A percentile compares a stretch with the other conserved stretches of the same genome.
These are phyloP conservation scores for Paedocypris sp. DNA, from an alignment of 2,113 vertebrate genomes.

Conservation along the genomic window DNA sequence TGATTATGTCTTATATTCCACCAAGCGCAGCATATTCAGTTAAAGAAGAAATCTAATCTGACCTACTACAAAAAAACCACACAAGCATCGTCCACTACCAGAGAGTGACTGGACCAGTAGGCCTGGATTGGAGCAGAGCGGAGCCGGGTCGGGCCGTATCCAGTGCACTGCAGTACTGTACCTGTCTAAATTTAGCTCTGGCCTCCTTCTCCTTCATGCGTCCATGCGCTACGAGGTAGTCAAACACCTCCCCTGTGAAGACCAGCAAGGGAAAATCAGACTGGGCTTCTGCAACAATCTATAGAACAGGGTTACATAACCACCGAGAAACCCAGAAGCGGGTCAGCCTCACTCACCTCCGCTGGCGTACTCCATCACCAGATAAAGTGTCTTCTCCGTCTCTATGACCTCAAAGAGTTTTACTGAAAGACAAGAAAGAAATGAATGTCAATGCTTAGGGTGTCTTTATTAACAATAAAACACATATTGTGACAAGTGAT, in stretches of 20 bases:
- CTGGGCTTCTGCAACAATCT: not conserved
- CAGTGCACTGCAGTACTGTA: constrained; percentile 45
- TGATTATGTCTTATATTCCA: too few relatives aligned
- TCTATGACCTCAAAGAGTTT: constrained; percentile 86
- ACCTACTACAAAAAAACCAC: too few relatives aligned
- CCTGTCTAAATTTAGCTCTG: constrained; percentile 88
- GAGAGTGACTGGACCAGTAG: not conserved
- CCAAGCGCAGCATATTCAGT: too few relatives aligned
- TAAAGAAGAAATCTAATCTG: too few relatives aligned
- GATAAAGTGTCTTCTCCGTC: constrained; percentile 83
- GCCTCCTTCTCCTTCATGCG: constrained; percentile 91
- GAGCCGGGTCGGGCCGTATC: constrained; percentile 1
- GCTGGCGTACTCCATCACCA: constrained; percentile 85
- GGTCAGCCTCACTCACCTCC: constrained; percentile 64
- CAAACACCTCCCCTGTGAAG: constrained; percentile 79
- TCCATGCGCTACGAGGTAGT: constrained; percentile 86
- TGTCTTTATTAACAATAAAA: too few relatives aligned
- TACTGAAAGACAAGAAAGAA: constrained; percentile 51
- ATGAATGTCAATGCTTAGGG: too few relatives aligned
- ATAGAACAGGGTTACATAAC: constrained; percentile 8
- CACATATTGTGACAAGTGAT: too few relatives aligned
- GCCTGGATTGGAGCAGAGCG: not conserved
- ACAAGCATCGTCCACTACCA: too few relatives aligned
- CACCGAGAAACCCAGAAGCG: not conserved
- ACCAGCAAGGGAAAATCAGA: constrained; percentile 30